Evolutionary conservation across 1,140 invertebrate genomes (phyloP).

Genomic region (Drosophila takahashii): DNA sequence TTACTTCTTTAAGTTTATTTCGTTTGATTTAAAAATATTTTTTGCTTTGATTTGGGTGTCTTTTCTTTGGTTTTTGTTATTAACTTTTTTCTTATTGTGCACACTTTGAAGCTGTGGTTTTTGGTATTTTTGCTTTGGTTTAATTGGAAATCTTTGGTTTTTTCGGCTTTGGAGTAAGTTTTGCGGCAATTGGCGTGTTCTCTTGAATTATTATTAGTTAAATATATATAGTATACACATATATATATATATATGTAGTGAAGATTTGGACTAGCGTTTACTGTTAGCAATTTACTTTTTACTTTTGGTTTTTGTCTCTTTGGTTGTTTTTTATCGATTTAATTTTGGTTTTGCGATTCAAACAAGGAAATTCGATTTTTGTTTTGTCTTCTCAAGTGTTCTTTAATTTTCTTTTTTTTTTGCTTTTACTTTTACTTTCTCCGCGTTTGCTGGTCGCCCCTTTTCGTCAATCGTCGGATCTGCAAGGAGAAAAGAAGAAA

Average conservation of each 20-base stretch:
- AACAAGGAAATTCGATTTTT: conserved; percentile 57
- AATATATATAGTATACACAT: conserved; percentile 53
- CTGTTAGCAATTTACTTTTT: conserved; percentile 59
- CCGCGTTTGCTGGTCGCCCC: conserved; percentile 30
- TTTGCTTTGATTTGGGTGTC: conserved; percentile 33
- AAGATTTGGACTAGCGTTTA: conserved; percentile 80
- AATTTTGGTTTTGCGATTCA: conserved; percentile 47
- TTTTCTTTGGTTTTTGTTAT: conserved; percentile 50
- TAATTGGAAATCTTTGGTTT: conserved; percentile 56
- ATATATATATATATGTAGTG: conserved; percentile 49
- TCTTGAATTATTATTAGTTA: conserved; percentile 47
- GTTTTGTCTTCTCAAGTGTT: conserved; percentile 17
- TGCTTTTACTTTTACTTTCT: conserved; percentile 23
- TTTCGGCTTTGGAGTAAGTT: conserved; percentile 56
- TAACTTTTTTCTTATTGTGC: conserved; percentile 49
- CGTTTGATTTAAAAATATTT: conserved; percentile 44
- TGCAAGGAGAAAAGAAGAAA: conserved; percentile 36
- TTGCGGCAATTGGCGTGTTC: conserved; percentile 71
- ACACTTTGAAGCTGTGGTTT: conserved; percentile 47
- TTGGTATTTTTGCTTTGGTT: conserved; percentile 24
- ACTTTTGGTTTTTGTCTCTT: conserved; percentile 31
- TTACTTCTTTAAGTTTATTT: conserved; percentile 21
- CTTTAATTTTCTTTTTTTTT: conserved; percentile 23
- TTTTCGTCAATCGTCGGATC: conserved; percentile 45
- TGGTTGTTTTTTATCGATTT: conserved; percentile 47